These are phyloP conservation scores for Thalpophila matura DNA, from an alignment of 2,888 invertebrate genomes.

Conservation along the genomic window DNA sequence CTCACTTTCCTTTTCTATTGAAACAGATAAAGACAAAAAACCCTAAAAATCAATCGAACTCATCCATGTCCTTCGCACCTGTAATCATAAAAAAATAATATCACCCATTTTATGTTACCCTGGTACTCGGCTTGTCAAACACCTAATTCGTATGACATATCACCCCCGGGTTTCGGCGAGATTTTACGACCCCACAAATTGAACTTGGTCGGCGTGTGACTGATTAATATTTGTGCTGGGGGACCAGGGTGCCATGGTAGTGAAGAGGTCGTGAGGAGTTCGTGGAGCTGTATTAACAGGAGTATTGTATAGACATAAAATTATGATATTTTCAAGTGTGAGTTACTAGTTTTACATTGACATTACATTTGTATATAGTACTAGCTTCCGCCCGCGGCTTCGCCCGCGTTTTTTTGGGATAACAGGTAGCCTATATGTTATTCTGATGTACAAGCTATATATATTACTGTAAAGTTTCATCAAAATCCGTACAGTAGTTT, in stretches of 20 bases:
- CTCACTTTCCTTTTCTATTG: too few species aligned
- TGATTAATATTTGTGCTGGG: constrained; percentile 70
- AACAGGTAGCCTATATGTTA: too few species aligned
- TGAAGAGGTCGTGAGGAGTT: constrained; percentile 10
- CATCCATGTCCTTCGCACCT: constrained; percentile 18
- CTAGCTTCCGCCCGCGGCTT: too few species aligned
- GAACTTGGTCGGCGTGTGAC: constrained; percentile 62
- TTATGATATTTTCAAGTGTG: not conserved
- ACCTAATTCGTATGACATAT: constrained; percentile 67
- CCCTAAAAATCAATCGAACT: constrained; percentile 35
- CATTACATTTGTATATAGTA: not conserved
- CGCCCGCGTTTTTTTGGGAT: too few species aligned
- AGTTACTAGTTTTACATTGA: too few species aligned
- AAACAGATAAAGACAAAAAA: not conserved
- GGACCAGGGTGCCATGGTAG: constrained; percentile 45
- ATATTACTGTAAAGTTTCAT: too few species aligned
- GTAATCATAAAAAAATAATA: constrained; percentile 50
- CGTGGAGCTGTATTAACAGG: constrained; percentile 13
- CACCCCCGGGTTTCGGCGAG: constrained; percentile 61
- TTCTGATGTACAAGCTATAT: too few species aligned
- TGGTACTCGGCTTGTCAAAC: constrained; percentile 56
- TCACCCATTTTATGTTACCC: constrained; percentile 13
- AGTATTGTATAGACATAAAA: not conserved
- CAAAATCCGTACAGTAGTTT: too few species aligned
- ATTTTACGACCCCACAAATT: constrained; percentile 67